Percentiles rank a stretch among this genome's conserved stretches.
Evolutionary conservation across 2,888 invertebrate species (phyloP).

Genomic region (Trilocha varians): DNA sequence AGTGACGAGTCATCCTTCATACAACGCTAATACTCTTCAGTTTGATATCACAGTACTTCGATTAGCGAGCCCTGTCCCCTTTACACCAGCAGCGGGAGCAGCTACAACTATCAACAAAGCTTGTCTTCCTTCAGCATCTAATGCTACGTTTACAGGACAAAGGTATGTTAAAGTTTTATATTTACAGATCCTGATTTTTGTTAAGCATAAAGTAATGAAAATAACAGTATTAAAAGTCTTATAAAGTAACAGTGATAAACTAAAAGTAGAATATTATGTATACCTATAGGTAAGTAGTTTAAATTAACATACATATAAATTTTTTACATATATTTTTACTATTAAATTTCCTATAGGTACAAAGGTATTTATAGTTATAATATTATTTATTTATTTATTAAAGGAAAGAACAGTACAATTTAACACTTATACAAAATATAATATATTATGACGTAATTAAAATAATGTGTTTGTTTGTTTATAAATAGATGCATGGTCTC

Average conservation of each 20-base stretch:
- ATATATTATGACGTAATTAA: neutral
- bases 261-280: too few species aligned
- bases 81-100: constrained; percentile 55
- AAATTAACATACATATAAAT: too few species aligned
- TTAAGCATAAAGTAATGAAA: too few species aligned
- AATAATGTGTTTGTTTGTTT: constrained; percentile 6
- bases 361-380: too few species aligned
- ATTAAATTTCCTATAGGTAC: too few species aligned
- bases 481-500: constrained; percentile 75
- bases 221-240: too few species aligned
- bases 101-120: constrained; percentile 74
- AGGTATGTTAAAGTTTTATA: constrained; percentile 31
- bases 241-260: too few species aligned
- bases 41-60: constrained; percentile 88
- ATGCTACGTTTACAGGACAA: constrained; percentile 58
- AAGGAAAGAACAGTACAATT: neutral
- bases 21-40: constrained; percentile 79
- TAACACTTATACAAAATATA: neutral
- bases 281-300: too few species aligned
- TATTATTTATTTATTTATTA: too few species aligned
- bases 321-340: too few species aligned
- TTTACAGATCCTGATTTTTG: too few species aligned
- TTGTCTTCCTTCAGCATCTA: constrained; percentile 69
- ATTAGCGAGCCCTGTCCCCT: constrained; percentile 73
- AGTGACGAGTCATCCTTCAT: constrained; percentile 77